Conservation (phyloP, 92 coral and sea anemone genomes). For the Ricordea florida region DNA sequence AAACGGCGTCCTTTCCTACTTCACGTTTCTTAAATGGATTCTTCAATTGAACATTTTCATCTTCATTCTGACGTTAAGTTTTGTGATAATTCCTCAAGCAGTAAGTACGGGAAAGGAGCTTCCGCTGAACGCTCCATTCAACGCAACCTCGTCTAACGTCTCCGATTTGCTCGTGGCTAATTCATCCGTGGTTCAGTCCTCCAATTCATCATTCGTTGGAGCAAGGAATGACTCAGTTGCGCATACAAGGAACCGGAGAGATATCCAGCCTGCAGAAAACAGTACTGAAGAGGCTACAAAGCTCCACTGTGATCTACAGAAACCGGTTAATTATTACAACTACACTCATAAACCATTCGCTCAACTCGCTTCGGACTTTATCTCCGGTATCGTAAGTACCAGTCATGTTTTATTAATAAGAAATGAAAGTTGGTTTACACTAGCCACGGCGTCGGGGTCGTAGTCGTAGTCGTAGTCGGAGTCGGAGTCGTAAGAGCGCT, state of each 20-base stretch:
- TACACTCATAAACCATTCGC: conserved; percentile 39
- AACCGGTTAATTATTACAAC: conserved; percentile 13
- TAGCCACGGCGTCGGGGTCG: no score
- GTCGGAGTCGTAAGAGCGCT: no score
- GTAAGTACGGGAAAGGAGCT: conserved; percentile 42
- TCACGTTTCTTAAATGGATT: conserved; percentile 88
- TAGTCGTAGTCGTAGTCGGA: no score
- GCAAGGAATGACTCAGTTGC: not conserved
- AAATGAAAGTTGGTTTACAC: no score
- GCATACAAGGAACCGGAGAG: not conserved
- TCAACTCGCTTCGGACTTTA: conserved; percentile 49
- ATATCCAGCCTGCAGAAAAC: not conserved
- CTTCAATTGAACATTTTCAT: conserved; percentile 59
- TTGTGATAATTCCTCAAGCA: conserved; percentile 88
- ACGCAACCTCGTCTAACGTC: conserved; percentile 18
- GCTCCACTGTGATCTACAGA: conserved; percentile 27
- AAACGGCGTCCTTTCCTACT: conserved; percentile 84
- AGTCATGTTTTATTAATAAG: not conserved
- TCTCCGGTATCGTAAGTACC: conserved; percentile 81
- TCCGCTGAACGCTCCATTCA: conserved; percentile 10
- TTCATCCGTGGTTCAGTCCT: not conserved
- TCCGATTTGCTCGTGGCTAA: not conserved
- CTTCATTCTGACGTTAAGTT: conserved; percentile 53
- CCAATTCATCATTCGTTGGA: not conserved
- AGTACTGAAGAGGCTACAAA: not conserved